Evolutionary conservation across 2,888 invertebrate genomes (phyloP), one percentile per base, ranked within the genome.

Genomic region (Oscheius myriophilus): DNA sequence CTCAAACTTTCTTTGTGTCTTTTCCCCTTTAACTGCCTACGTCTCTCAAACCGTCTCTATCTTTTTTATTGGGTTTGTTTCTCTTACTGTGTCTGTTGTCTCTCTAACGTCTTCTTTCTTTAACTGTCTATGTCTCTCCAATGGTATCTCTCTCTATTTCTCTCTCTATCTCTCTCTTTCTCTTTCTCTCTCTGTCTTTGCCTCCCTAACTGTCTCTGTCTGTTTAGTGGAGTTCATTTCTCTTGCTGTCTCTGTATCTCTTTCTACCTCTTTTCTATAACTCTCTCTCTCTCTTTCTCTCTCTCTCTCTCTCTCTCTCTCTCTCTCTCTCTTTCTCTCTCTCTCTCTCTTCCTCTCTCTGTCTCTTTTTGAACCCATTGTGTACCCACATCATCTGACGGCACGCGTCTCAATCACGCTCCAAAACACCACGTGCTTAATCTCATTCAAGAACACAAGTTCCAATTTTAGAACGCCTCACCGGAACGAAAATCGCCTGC

Each of bases 401-500:
- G 12, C 26, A 26, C 26, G 26, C 23, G 12, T n/a, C 2, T 52
- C 26, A 52, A 11, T 52, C 52, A 25, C 52, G 23, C 2, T 25
- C 23, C 52, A 33, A 33, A 33, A 33, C 33, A 33, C 3, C 33
- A 33, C 33, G 33, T 33, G 33, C 4, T 9, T 33, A 33, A 33
- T 33, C 33, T 33, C 33, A 33, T 57, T 33, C 33, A 3, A 33
- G 33, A 33, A 33, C 33, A 3, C 33, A 33, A 33, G 23, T 62
- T n/a, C 46, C 46, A 2, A 43, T 71, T 72, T 64, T 78, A 91
- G 91, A 93, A 55, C 89, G 90, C 45, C 88, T 95, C 75, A 92
- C 92, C 74, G 95, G 95, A n/a, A 93, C 94, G 3, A 95, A 96
- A 89, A 89, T 94, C 73, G 94, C 93, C 41, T 96, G 96, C 86